Evolutionary conservation across 2,888 invertebrate species (phyloP).

Genomic region (Dimorphilus gyrociliatus): DNA sequence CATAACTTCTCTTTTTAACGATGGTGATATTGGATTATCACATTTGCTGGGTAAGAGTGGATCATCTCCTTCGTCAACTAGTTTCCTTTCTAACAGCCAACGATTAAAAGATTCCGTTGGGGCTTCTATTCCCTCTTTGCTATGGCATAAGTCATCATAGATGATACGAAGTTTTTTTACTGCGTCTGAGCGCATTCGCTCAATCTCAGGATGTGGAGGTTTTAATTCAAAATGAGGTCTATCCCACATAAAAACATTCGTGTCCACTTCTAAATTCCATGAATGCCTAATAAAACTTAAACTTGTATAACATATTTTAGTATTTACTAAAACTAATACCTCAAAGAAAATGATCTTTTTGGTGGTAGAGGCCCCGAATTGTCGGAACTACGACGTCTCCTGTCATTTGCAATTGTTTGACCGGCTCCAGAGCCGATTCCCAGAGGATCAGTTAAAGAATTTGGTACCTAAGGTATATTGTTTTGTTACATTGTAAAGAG

Average conservation of each 20-base stretch:
- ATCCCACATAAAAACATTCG: conserved; percentile 76
- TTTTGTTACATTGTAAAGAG: neutral
- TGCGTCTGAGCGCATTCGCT: conserved; percentile 64
- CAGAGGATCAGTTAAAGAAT: too few relatives aligned
- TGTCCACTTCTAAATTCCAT: conserved; percentile 83
- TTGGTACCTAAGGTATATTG: neutral
- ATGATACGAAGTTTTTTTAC: conserved; percentile 69
- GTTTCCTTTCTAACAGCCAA: conserved; percentile 89
- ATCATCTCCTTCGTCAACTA: conserved; percentile 72
- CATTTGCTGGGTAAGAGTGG: conserved; percentile 79
- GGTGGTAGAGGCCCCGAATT: too few relatives aligned
- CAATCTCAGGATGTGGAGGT: conserved; percentile 85
- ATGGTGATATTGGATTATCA: conserved; percentile 73
- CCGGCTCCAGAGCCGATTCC: too few relatives aligned
- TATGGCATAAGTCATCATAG: conserved; percentile 83
- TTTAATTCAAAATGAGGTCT: conserved; percentile 64
- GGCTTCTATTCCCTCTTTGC: conserved; percentile 65
- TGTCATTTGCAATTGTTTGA: too few relatives aligned
- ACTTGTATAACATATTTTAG: neutral
- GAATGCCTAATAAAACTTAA: conserved; percentile 21
- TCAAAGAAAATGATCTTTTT: too few relatives aligned
- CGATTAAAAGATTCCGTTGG: conserved; percentile 86
- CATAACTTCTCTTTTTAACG: conserved; percentile 94
- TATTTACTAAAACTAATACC: too few relatives aligned
- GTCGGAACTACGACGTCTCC: too few relatives aligned